Evolutionary conservation across 1,140 invertebrate genomes (phyloP), one percentile per base, ranked within the genome.

Genomic region (Drosophila pseudoobscura): DNA sequence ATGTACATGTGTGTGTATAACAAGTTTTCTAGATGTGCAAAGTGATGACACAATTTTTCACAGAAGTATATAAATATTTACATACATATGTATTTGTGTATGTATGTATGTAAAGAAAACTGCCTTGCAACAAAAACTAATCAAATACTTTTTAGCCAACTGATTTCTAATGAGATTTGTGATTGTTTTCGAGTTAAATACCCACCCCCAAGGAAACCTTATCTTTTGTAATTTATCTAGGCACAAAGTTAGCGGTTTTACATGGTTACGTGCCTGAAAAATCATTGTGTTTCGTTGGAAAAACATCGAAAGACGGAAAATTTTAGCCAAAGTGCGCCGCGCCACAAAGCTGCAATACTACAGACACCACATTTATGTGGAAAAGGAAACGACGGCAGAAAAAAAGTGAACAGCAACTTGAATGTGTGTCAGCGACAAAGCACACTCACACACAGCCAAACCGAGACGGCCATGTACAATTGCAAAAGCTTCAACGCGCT

Each of bases 391-490:
- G 35, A 39, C 35, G 35, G 29, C 44, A 56, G 58, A 55, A 55
- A 49, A 84, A 65, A 78, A 59, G 56, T 79, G 59, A 83, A 50
- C 73, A 78, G 70, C 80, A 59, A 65, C 72, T 71, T 80, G 65
- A 87, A 88, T 88, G 85, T 88, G 84, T 88, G 83, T 88, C 83
- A 88, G 75, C 83, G 76, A 84, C 83, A 88, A 85, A 78, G 78
- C 82, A 51, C 80, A 66, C 35, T 57, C 65, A 63, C 44, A 41
- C 59, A 53, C 43, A 51, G 35, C 50, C 55, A 64, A 47, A 26
- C 41, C 15, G 31, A 39, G 13, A 39, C 50, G 63, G 51, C 47
- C 75, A 84, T 84, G 17, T 79, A 82, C 60, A 76, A 64, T 45
- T 20, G 58, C 41, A 64, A 88, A 83, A 87, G 82, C 82, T 85